phyloP scores from a whole-genome alignment of 2,113 vertebrate species.

The Capreolus pygargus region DNA sequence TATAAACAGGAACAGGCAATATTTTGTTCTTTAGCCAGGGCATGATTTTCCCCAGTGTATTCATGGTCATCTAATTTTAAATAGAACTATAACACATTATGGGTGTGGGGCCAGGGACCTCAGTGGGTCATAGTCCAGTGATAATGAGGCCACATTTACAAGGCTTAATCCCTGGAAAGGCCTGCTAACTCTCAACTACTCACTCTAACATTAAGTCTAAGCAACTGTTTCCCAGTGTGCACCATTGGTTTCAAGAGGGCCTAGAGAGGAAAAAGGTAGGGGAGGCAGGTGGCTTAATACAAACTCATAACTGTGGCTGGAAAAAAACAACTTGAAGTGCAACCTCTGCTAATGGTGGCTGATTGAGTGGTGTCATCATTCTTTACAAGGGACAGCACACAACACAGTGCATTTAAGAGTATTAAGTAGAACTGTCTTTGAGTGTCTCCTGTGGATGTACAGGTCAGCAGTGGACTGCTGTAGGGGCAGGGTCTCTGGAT shows the following conservation, averaged over 20 bases:
- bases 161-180: slow-evolving; percentile 45
- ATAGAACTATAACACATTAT: slow-evolving; percentile 1
- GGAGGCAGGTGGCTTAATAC: slow-evolving; percentile 1
- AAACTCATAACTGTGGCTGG: slow-evolving; percentile 36
- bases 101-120: neutral
- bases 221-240: slow-evolving; percentile 45
- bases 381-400: slow-evolving; percentile 24
- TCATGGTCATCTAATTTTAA: slow-evolving; percentile 22
- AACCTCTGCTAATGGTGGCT: neutral
- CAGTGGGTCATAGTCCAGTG: slow-evolving; percentile 12
- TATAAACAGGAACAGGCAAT: neutral
- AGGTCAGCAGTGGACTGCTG: neutral
- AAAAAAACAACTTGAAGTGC: neutral
- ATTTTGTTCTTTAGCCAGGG: slow-evolving; percentile 31
- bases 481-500: neutral
- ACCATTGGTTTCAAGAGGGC: slow-evolving; percentile 11
- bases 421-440: slow-evolving; percentile 13
- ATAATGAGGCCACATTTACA: slow-evolving; percentile 51
- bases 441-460: neutral
- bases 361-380: slow-evolving; percentile 40
- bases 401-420: slow-evolving; percentile 21
- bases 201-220: slow-evolving; percentile 25
- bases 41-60: neutral
- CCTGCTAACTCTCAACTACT: slow-evolving; percentile 16
- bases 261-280: neutral